Base-by-base conservation (phyloP, 53 echinoderm and acorn worm species). In the Crossaster papposus region DNA sequence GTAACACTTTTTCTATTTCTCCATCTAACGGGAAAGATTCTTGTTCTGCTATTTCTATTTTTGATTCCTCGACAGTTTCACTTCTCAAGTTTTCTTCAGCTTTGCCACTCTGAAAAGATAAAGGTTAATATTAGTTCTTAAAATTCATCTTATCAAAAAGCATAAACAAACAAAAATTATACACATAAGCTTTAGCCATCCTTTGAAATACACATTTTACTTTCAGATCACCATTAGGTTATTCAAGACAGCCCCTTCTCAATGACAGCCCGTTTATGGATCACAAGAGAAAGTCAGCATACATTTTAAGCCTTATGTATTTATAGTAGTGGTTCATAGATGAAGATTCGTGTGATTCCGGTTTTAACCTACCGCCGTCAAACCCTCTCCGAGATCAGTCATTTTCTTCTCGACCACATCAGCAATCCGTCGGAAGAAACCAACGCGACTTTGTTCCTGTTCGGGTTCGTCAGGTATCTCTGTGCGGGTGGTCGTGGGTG, bases 371-470 rank as follows among this genome's bases (percentile, higher is more conserved):
- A 77, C 77, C 77, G 38, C 15, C 37, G 32, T 77, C 18, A 38
- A 14, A 3, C 34, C 77, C 38, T 20, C 35, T 18, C 18, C 36
- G 23, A 36, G 77, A 4, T 77, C 79, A 23, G 17, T 30, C 10
- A 80, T 44, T 32, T 36, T 32, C 80, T 80, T 55, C 54, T 80
- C 54, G 23, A 80, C 80, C 9, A 31, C 13, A 2, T 80, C 30
- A 14, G 23, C 51, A 29, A 80, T 55, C 26, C 80, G 55, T 37
- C 58, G 54, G 62, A 80, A 55, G 32, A 80, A 80, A 29, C 80
- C 80, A 33, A 36, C 4, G 11, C 28, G 72, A 30, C 30, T 2
- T 79, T 6, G 30, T 80, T 54, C 58, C 31, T 30, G 50, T 9
- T 80, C 80, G 32, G 54, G 54, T 55, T 80, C 80, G 14, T 58